A percentile compares a stretch with the other conserved stretches of the same genome.
Conservation (phyloP, 2,888 invertebrate genomes). For the Latrodectus hesperus region DNA sequence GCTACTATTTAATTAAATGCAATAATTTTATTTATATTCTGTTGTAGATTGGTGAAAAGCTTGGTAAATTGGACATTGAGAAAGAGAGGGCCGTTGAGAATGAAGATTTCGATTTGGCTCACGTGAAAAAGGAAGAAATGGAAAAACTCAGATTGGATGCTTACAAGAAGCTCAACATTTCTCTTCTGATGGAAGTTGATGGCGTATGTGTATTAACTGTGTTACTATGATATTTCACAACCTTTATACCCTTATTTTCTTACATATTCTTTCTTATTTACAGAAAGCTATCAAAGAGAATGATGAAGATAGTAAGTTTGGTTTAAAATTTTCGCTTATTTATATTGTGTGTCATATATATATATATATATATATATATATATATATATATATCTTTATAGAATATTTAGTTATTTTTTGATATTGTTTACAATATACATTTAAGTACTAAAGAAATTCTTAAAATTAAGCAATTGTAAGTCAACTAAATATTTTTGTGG, state of each 20-base stretch:
- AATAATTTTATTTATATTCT: not conserved
- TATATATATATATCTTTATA: too few species aligned
- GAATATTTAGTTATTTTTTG: too few species aligned
- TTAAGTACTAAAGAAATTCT: too few species aligned
- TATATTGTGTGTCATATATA: too few species aligned
- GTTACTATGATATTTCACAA: not conserved
- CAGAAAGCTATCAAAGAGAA: slow-evolving; percentile 54
- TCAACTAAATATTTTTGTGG: too few species aligned
- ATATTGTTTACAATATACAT: too few species aligned
- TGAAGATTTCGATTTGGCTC: slow-evolving; percentile 94
- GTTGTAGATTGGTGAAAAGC: slow-evolving; percentile 84
- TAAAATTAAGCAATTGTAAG: too few species aligned
- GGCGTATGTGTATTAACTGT: slow-evolving; percentile 78
- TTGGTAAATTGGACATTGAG: slow-evolving; percentile 92
- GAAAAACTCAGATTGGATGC: slow-evolving; percentile 87
- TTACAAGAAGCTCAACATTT: slow-evolving; percentile 84
- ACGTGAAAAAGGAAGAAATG: slow-evolving; percentile 90
- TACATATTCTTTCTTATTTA: slow-evolving; percentile 7
- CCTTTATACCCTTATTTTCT: not conserved
- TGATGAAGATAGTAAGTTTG: slow-evolving; percentile 28
- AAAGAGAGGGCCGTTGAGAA: slow-evolving; percentile 93
- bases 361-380: too few species aligned
- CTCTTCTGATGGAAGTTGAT: slow-evolving; percentile 85
- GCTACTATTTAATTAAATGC: too few species aligned
- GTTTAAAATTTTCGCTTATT: not conserved